Evolutionary conservation across 2,888 invertebrate species (phyloP).

Genomic region (Meghimatium bilineatum): DNA sequence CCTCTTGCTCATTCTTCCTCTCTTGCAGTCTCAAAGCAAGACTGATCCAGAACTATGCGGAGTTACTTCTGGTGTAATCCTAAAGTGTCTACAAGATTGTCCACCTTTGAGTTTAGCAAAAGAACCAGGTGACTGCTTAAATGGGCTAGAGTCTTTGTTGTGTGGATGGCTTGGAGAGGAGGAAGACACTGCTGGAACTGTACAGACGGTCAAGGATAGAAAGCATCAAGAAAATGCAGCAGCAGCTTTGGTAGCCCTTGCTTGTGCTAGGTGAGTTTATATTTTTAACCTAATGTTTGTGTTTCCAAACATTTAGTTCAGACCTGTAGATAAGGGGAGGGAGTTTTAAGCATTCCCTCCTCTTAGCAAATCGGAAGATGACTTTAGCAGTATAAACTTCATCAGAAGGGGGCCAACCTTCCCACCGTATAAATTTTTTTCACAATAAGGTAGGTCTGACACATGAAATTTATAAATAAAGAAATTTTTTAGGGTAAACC

Average conservation of each 20-base stretch:
- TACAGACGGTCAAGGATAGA: conserved; percentile 51
- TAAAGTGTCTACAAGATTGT: conserved; percentile 74
- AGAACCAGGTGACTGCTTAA: conserved; percentile 76
- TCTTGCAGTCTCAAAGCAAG: conserved; percentile 75
- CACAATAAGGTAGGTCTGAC: too few relatives aligned
- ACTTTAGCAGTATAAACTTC: too few relatives aligned
- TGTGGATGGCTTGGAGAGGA: conserved; percentile 75
- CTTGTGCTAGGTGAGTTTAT: conserved; percentile 73
- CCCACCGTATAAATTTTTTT: too few relatives aligned
- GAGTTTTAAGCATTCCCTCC: too few relatives aligned
- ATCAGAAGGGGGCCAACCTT: too few relatives aligned
- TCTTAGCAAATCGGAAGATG: too few relatives aligned
- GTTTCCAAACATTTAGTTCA: too few relatives aligned
- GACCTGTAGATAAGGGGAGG: too few relatives aligned
- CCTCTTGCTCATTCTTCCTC: conserved; percentile 73
- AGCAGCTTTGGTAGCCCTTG: conserved; percentile 74
- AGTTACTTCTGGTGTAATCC: conserved; percentile 72
- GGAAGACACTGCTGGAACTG: conserved; percentile 21
- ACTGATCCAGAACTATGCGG: conserved; percentile 73
- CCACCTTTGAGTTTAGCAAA: conserved; percentile 74
- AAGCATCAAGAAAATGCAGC: conserved; percentile 70
- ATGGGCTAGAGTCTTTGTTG: conserved; percentile 73
- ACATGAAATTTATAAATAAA: too few relatives aligned
- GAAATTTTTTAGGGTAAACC: too few relatives aligned
- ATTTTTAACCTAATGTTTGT: not conserved